Evolutionary conservation across 2,797 vertebrate species (phyloP).

Genomic region (Microchirus variegatus): DNA sequence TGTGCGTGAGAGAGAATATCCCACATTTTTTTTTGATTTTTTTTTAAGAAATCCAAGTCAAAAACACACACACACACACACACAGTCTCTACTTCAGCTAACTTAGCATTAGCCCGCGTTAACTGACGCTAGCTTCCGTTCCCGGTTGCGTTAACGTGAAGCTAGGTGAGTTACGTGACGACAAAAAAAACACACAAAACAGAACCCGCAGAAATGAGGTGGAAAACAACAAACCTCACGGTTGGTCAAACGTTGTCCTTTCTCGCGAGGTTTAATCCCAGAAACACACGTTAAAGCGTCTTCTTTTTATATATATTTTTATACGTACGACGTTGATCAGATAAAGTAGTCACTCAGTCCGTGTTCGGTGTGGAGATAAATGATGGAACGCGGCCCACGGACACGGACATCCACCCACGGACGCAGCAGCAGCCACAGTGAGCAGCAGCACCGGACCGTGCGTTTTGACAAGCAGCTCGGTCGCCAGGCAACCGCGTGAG

Average conservation of each 20-base stretch:
- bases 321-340: conserved; percentile 17
- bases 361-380: conserved; percentile 31
- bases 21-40: too few relatives aligned
- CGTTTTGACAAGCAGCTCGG: conserved; percentile 72
- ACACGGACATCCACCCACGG: conserved; percentile 74
- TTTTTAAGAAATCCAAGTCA: too few relatives aligned
- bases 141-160: conserved; percentile 7
- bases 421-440: conserved; percentile 76
- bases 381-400: conserved; percentile 40
- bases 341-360: conserved; percentile 75
- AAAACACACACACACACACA: conserved; percentile 2
- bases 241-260: not conserved
- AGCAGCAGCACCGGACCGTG: conserved; percentile 64
- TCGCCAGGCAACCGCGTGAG: conserved; percentile 77
- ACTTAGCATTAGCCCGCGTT: conserved; percentile 5
- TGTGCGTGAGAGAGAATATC: too few relatives aligned
- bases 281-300: too few relatives aligned
- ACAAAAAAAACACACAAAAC: conserved; percentile 24
- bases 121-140: not conserved
- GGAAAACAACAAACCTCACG: conserved; percentile 45
- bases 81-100: conserved; percentile 9
- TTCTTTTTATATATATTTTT: too few relatives aligned
- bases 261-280: too few relatives aligned
- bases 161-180: conserved; percentile 17
- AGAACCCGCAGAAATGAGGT: conserved; percentile 38